Evolutionary conservation across 1,140 invertebrate genomes (phyloP), one percentile per base, ranked within the genome.

Genomic region (Danaus melanippus): DNA sequence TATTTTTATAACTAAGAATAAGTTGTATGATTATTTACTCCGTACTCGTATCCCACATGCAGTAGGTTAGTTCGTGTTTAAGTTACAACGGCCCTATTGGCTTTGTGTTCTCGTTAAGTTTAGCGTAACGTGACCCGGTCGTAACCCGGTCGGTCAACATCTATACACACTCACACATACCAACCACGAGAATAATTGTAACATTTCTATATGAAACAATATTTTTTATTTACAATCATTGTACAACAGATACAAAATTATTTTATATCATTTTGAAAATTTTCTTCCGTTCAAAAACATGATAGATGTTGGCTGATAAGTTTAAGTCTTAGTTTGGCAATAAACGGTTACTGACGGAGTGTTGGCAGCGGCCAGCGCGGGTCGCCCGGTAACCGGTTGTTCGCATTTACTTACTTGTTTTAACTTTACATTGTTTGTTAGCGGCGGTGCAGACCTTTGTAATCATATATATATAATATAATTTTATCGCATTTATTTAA

Each of bases 1-100:
- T 86, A 86, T 86, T 86, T 86, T 86, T 86, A 74, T 86, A 84
- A 77, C 71, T 83, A 79, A 77, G 54, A 67, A 71, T 79, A 78
- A 78, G 73, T 80, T 79, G 67, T 61, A 50, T 66, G 66, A 74
- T 71, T 60, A 71, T 67, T 77, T 73, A 76, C 66, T 74, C 70
- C 63, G 53, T 58, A 64, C 72, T 62, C 66, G 68, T 76, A 74
- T 72, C 76, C 71, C 71, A 71, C 57, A 61, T 71, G 62, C 64
- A 61, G 59, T 72, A 76, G 64, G 61, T 64, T 66, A 66, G 56
- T 65, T 66, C 53, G 49, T 49, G 56, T 67, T 64, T 76, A 73
- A 69, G 69, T 72, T 68, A 56, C 54, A 58, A 65, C 42, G 53
- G 69, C 69, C 76, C 66, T 79, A 71, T 79, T 80, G 74, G 77